Conservation (phyloP, 2,113 vertebrate species). For the Nematolebias whitei region DNA sequence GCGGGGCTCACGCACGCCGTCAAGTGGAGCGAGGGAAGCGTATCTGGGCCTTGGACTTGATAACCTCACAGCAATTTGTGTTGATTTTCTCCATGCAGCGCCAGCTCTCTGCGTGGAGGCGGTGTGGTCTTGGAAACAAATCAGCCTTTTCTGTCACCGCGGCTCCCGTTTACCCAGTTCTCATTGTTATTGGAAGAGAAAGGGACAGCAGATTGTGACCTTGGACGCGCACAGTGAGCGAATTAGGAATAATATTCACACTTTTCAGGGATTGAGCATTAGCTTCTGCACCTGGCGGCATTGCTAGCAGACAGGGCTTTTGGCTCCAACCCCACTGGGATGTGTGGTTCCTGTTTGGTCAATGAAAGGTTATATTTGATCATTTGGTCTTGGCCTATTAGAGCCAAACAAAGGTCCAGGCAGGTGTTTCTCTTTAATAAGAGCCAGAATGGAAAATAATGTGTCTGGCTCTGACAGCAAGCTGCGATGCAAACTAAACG, state of each 20-base stretch:
- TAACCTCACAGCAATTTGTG: slow-evolving; percentile 42
- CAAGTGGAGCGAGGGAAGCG: neutral
- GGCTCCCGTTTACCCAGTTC: slow-evolving; percentile 29
- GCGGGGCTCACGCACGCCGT: slow-evolving; percentile 3
- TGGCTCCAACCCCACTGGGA: slow-evolving; percentile 22
- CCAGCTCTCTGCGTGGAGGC: slow-evolving; percentile 20
- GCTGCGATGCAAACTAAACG: slow-evolving; percentile 25
- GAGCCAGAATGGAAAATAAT: slow-evolving; percentile 30
- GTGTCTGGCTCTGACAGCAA: slow-evolving; percentile 19
- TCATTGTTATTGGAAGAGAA: slow-evolving; percentile 12
- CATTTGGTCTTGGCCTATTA: slow-evolving; percentile 49
- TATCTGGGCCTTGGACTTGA: slow-evolving; percentile 43
- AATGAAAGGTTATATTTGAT: slow-evolving; percentile 56
- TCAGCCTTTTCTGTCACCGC: slow-evolving; percentile 16
- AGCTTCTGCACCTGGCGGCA: slow-evolving; percentile 35
- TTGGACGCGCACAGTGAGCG: slow-evolving; percentile 46
- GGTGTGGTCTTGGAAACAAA: slow-evolving; percentile 33
- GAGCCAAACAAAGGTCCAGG: slow-evolving; percentile 45
- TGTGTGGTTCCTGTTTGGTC: slow-evolving; percentile 12
- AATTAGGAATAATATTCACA: slow-evolving; percentile 50
- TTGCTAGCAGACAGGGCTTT: slow-evolving; percentile 32
- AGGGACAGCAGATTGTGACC: slow-evolving; percentile 68
- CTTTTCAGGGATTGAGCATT: slow-evolving; percentile 30
- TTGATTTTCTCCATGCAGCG: slow-evolving; percentile 37
- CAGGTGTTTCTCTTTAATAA: slow-evolving; percentile 49